Percentiles rank a stretch among this genome's conserved stretches.
Conservation (phyloP, 2,113 vertebrate species). For the human region GRCh38 chr4:97427001-97427500, state of each 20-base stretch:
- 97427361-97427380: not conserved
- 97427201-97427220: not conserved
- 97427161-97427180: not conserved
- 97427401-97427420: not conserved
- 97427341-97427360: not conserved
- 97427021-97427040: not conserved
- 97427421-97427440: not conserved
- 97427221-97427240: not conserved
- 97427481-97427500: too few relatives aligned
- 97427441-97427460: too few relatives aligned
- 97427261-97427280: not conserved
- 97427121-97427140: not conserved
- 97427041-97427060: not conserved
- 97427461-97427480: too few relatives aligned
- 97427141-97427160: not conserved
- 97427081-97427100: conserved; percentile 5
- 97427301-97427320: not conserved
- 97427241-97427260: not conserved
- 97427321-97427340: not conserved
- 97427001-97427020: too few relatives aligned
- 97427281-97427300: not conserved
- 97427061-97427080: not conserved
- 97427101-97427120: conserved; percentile 10
- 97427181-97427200: not conserved
- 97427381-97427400: not conserved